Evolutionary conservation across 2,888 invertebrate genomes (phyloP).

Genomic region (Polymixis flavicincta): DNA sequence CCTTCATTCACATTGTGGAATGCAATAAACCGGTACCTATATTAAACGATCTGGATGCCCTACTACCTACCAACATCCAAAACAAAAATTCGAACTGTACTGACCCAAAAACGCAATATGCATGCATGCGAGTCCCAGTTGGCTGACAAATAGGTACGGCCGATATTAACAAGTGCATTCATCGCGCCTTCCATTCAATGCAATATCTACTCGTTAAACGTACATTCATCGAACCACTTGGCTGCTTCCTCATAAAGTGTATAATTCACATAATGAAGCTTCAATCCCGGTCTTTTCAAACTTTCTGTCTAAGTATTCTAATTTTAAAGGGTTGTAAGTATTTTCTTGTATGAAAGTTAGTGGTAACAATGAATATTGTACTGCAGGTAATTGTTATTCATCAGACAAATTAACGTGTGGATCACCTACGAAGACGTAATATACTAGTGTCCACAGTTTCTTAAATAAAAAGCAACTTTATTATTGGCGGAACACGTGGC

Average conservation of each 20-base stretch:
- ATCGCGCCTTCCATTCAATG: slow-evolving; percentile 41
- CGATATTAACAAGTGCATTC: slow-evolving; percentile 43
- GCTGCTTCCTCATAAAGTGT: slow-evolving; percentile 38
- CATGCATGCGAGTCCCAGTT: not conserved
- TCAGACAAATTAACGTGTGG: not conserved
- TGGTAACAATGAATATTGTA: not conserved
- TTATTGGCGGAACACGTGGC: slow-evolving; percentile 5
- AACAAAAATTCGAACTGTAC: not conserved
- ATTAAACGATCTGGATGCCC: too few relatives aligned
- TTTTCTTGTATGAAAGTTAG: not conserved
- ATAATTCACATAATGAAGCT: slow-evolving; percentile 12
- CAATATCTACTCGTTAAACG: slow-evolving; percentile 22
- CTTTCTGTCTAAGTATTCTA: not conserved
- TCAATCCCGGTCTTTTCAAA: slow-evolving; percentile 23
- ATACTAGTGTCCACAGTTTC: not conserved
- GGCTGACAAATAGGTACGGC: slow-evolving; percentile 5
- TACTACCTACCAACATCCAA: not conserved
- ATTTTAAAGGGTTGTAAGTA: not conserved
- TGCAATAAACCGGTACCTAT: not conserved
- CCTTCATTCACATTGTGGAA: too few relatives aligned
- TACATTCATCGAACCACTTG: slow-evolving; percentile 40
- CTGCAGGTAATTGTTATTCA: too few relatives aligned
- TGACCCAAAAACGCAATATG: slow-evolving; percentile 9
- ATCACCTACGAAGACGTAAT: not conserved
- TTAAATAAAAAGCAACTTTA: not conserved